Evolutionary conservation across 2,888 invertebrate species (phyloP), one percentile per base, ranked within the genome.

Genomic region (Orthonevra nobilis): DNA sequence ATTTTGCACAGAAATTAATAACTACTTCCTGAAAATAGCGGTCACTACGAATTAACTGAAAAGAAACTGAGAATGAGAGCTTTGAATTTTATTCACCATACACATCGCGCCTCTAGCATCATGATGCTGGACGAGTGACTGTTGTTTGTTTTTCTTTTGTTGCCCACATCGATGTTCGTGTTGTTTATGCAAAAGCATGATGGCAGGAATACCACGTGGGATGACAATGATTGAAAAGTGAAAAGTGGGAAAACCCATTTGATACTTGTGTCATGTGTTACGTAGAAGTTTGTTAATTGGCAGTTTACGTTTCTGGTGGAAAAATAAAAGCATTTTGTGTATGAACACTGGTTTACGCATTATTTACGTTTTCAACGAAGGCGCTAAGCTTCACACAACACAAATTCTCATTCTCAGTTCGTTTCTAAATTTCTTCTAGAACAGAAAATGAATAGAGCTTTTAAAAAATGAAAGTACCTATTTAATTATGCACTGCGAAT

Each of bases 201-300:
- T 63, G 19, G 50, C 44, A n/a, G n/a, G 23, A 19, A 46, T 20
- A 48, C 38, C 77, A 74, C 74, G 81, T 81, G 68, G 68, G 68
- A 12, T 30, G 58, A 32, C 19, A 44, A 26, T 68, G 61, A 50
- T 66, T 42, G 30, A 19, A 48, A 56, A 60, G 12, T n/a, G 58
- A 50, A 64, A 61, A 48, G 52, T 52, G 72, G 26, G 26, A 34
- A 54, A 60, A 60, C 20, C 34, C 46, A 81, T 79, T 73, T 72
- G 58, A 77, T 79, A 81, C 75, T 66, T 52, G 50, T 46, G 81
- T 58, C 72, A 74, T 42, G 60, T 72, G 48, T 56, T 70, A 73
- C 48, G 61, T 70, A 75, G 40, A 77, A 23, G 42, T 58, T 48
- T 52, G 38, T 50, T 34, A 14, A 60, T 34, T 36, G 42, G 46